Evolutionary conservation across 1,140 invertebrate genomes (phyloP).

Genomic region (Anagrus nilaparvatae): DNA sequence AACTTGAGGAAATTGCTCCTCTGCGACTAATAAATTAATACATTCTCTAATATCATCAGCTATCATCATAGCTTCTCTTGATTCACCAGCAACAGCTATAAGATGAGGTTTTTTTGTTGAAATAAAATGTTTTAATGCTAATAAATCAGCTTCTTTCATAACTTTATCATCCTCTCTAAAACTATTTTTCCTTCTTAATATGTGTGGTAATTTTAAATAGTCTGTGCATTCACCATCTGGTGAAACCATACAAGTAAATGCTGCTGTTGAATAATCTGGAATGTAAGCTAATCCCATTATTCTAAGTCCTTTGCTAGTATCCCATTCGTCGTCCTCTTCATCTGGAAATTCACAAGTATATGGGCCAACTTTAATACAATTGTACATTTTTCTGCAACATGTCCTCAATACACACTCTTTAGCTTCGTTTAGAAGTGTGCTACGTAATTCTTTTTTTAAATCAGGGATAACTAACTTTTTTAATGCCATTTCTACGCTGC

Average conservation of each 20-base stretch:
- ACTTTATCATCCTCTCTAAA: conserved; percentile 60
- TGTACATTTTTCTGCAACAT: conserved; percentile 75
- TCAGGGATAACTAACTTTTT: conserved; percentile 83
- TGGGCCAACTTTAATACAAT: conserved; percentile 84
- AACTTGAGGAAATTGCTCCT: conserved; percentile 81
- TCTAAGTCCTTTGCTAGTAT: conserved; percentile 72
- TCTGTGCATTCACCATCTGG: conserved; percentile 88
- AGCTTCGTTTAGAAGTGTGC: conserved; percentile 73
- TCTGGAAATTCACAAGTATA: conserved; percentile 68
- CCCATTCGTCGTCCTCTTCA: conserved; percentile 89
- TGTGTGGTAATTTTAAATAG: conserved; percentile 74
- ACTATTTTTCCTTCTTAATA: conserved; percentile 73
- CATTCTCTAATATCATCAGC: conserved; percentile 75
- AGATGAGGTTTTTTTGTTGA: conserved; percentile 87
- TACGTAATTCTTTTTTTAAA: conserved; percentile 76
- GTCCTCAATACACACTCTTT: conserved; percentile 81
- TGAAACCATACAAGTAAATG: conserved; percentile 79
- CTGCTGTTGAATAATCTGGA: conserved; percentile 73
- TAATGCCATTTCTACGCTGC: conserved; percentile 81
- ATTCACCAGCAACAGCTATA: conserved; percentile 83
- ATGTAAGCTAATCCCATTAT: conserved; percentile 84
- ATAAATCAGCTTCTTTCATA: conserved; percentile 71
- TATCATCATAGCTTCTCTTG: conserved; percentile 76
- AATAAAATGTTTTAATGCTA: conserved; percentile 78
- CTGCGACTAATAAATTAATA: conserved; percentile 63